Evolutionary conservation across 2,113 vertebrate genomes (phyloP), one percentile per base, ranked within the genome.

Genomic region (Acanthisitta chloris): DNA sequence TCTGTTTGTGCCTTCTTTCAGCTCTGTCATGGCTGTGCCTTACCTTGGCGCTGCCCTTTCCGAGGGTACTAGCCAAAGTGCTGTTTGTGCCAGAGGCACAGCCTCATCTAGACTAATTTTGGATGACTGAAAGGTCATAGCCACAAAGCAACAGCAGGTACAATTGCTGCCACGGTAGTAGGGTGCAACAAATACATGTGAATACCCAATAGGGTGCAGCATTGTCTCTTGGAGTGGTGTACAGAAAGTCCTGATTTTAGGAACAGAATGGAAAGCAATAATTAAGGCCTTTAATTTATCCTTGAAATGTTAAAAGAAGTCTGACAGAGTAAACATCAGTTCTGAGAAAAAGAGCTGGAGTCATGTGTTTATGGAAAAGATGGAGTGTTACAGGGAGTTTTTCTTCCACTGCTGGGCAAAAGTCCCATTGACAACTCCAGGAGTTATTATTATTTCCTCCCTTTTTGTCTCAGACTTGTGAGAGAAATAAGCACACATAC

Each of bases 211-310:
- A 85, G 91, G 38, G 93, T n/a, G 70, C 64, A 64, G 24, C 31
- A 71, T 78, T 96, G 88, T 90, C 90, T 93, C 89, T 18, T 33
- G 45, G 69, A 71, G 51, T 31, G 48, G 38, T 51, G 59, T 25
- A 31, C 83, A 42, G 34, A 42, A n/a, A 94, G 90, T 29, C 65
- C 66, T 73, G 90, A 48, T 88, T 76, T 45, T 33, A 74, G 64
- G 55, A 92, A 21, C 58, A 78, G 13, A 79, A 74, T 70, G 55
- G 72, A 94, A 87, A 81, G 86, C 59, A 70, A 19, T 92, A 88
- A 96, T 96, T 95, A 83, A 25, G 76, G 76, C 28, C 67, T 94
- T 94, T 92, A 88, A 88, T 95, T 94, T 96, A 46, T 71, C 76
- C 74, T 55, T 66, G 79, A 93, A 96, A 92, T 64, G 71, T 78